A percentile compares a stretch with the other conserved stretches of the same genome.
These are phyloP conservation scores for Nowickia ferox DNA, from an alignment of 2,888 invertebrate species.

Conservation along the genomic window DNA sequence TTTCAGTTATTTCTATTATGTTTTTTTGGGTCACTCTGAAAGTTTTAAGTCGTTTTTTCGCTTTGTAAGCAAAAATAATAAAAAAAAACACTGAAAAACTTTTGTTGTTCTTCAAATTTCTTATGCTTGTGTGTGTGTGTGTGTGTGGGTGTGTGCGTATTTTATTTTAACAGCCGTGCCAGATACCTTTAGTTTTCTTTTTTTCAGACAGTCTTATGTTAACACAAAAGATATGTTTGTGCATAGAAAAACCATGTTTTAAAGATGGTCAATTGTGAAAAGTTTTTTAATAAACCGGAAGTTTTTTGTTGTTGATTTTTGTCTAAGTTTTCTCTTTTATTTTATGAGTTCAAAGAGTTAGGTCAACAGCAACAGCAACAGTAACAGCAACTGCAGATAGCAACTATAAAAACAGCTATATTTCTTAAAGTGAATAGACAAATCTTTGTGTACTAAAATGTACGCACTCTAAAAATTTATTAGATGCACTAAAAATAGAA, in stretches of 20 bases:
- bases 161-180: background rate
- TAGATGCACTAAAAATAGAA: no score
- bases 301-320: conserved; percentile 48
- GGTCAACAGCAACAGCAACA: conserved; percentile 36
- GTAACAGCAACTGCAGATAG: background rate
- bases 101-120: conserved; percentile 19
- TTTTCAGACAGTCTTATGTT: background rate
- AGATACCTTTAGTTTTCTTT: conserved; percentile 21
- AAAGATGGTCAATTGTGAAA: conserved; percentile 60
- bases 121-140: background rate
- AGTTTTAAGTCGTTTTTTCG: conserved; percentile 53
- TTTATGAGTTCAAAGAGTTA: conserved; percentile 64
- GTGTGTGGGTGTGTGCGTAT: background rate
- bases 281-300: conserved; percentile 71
- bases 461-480: no score
- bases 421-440: background rate
- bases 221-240: background rate
- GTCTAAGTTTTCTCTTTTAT: conserved; percentile 53
- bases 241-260: conserved; percentile 44
- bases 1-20: conserved; percentile 43
- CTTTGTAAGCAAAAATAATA: conserved; percentile 37
- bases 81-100: conserved; percentile 41
- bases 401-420: conserved; percentile 1
- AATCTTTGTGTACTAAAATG: no score
- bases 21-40: conserved; percentile 59